Base-by-base conservation (phyloP, 2,797 vertebrate species). In the Austrolebias charrua region DNA sequence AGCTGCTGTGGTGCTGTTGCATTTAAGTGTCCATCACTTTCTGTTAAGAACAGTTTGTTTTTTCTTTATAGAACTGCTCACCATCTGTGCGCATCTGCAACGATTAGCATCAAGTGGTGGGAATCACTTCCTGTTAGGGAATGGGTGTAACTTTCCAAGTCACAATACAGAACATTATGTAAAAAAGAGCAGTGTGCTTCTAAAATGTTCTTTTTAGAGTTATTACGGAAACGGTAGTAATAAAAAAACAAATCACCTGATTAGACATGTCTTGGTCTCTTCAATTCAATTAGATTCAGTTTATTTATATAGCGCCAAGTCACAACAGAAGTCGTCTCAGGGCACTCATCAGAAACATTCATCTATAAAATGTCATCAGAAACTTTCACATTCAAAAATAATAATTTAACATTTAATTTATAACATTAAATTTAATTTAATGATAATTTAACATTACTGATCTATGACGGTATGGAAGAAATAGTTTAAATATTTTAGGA, bases 21-120 rank as follows among this genome's bases (percentile, higher is more conserved):
- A 63, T 79, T 60, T 54, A 65, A 80, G 70, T 82, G 86, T 82
- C 86, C 86, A 65, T 87, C 81, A 87, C 71, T 68, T 66, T 45
- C 48, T 67, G 54, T 46, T 63, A 68, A 55, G 63, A 84, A 69
- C 60, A 20, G 71, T 18, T 50, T 78, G 60, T 54, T 73, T 46
- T 8, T 46, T 46, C 6, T 46, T 7, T 3, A 20, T 48, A 20
- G 46, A 48, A 48, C 69, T 24, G 48, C 56, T 78, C 58, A 20
- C 72, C 54, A 35, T 74, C 75, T 75, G 18, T 48, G 44, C 13
- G 46, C 11, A 20, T 48, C 65, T 62, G 55, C 59, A 66, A 60
- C 68, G 63, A 54, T 29, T 63, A 62, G 35, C 44, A 60, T 62
- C 58, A 62, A 55, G 64, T 31, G 61, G 64, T 31, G 61, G 59